Evolutionary conservation across 2,113 vertebrate species (phyloP).

Genomic region (Cercocebus atys): DNA sequence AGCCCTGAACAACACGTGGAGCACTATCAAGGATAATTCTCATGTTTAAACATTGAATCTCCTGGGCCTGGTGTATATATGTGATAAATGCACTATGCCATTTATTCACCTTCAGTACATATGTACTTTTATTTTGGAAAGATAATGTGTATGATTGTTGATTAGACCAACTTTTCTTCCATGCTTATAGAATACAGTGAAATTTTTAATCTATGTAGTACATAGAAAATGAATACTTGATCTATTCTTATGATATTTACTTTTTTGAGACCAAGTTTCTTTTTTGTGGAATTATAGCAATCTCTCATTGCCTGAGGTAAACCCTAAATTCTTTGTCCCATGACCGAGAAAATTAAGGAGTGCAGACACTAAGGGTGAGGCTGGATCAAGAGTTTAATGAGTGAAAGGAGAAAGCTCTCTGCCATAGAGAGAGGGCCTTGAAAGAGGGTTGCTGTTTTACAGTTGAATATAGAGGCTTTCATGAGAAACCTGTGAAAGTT

Average conservation of each 20-base stretch:
- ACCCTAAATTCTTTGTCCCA: too few species aligned
- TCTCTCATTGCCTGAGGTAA: too few species aligned
- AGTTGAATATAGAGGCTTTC: too few species aligned
- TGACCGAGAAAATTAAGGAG: too few species aligned
- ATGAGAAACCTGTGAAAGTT: too few species aligned
- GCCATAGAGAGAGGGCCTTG: too few species aligned
- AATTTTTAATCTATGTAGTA: not conserved
- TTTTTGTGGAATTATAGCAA: not conserved
- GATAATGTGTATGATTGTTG: not conserved
- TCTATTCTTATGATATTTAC: not conserved
- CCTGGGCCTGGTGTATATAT: not conserved
- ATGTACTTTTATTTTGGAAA: not conserved
- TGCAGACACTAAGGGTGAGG: too few species aligned
- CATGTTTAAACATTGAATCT: not conserved
- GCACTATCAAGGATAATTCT: not conserved
- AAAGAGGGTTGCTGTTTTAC: too few species aligned
- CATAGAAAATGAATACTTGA: not conserved
- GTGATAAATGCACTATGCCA: not conserved
- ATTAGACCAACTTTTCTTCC: not conserved
- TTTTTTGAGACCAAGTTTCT: not conserved
- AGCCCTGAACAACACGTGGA: constrained; percentile 1
- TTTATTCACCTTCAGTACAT: not conserved
- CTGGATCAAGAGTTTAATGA: too few species aligned
- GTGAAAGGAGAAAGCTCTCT: too few species aligned
- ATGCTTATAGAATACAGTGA: not conserved